phyloP scores from a whole-genome alignment of 1,140 invertebrate species.

The Venustaconcha ellipsiformis region DNA sequence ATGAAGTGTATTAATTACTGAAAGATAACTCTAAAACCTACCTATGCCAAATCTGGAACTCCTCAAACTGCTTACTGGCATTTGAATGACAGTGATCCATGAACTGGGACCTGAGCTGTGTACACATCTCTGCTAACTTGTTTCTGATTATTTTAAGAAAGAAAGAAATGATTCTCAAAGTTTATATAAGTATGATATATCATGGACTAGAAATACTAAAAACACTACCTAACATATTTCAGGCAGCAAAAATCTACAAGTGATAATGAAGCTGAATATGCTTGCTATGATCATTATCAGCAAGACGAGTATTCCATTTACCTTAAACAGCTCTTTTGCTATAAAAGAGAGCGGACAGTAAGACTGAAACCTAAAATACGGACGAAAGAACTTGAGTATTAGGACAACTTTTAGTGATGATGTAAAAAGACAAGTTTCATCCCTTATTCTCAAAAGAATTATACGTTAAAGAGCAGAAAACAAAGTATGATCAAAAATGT shows the following conservation, averaged over 20 bases:
- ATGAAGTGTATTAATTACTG: too few species aligned
- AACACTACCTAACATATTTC: too few species aligned
- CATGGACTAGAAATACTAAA: neutral
- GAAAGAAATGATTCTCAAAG: neutral
- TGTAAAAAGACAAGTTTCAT: too few species aligned
- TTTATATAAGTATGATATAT: neutral
- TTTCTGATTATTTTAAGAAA: conserved; percentile 1
- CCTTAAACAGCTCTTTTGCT: too few species aligned
- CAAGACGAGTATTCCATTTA: too few species aligned
- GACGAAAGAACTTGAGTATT: too few species aligned
- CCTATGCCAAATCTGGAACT: conserved; percentile 23
- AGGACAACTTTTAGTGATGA: too few species aligned
- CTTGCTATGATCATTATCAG: neutral
- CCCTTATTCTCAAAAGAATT: too few species aligned
- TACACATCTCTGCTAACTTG: conserved; percentile 21
- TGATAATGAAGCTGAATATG: neutral
- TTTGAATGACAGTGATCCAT: conserved; percentile 19
- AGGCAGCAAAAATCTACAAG: neutral
- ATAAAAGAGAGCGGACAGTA: too few species aligned
- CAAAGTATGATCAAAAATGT: too few species aligned
- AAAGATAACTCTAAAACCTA: neutral
- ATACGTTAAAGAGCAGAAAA: too few species aligned
- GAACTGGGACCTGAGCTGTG: conserved; percentile 24
- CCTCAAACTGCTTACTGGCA: conserved; percentile 23
- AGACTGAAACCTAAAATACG: too few species aligned